Percentiles rank a stretch among this genome's conserved stretches.
Evolutionary conservation across 1,140 invertebrate species (phyloP).

Genomic region (Anastrepha obliqua): DNA sequence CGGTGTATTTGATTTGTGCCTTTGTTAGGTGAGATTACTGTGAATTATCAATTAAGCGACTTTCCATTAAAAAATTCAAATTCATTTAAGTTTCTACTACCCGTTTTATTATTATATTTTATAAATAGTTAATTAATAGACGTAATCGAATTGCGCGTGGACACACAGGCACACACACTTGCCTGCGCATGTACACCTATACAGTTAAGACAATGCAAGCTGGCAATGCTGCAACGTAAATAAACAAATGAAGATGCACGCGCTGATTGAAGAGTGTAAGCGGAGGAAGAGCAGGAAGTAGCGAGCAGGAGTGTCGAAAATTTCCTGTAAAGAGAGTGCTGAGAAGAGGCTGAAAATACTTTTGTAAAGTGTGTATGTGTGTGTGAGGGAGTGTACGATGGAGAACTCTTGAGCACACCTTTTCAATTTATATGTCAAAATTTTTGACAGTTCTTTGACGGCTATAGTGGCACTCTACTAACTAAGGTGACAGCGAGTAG

Average conservation of each 20-base stretch:
- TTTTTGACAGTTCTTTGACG: not conserved
- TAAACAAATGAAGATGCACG: slow-evolving; percentile 39
- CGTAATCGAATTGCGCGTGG: slow-evolving; percentile 26
- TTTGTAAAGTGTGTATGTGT: not conserved
- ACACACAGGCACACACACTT: not conserved
- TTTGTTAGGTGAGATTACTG: not conserved
- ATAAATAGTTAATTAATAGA: not conserved
- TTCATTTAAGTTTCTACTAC: not conserved
- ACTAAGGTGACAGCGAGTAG: not conserved
- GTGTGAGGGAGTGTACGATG: not conserved
- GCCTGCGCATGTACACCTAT: not conserved
- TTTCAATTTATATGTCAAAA: not conserved
- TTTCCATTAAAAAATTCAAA: slow-evolving; percentile 36
- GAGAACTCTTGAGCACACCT: not conserved
- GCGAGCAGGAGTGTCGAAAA: not conserved
- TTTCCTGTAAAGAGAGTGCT: not conserved
- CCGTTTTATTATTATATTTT: slow-evolving; percentile 35
- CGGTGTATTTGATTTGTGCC: not conserved
- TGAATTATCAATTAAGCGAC: slow-evolving; percentile 33
- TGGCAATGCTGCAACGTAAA: slow-evolving; percentile 42
- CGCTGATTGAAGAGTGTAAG: not conserved
- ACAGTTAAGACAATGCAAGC: not conserved
- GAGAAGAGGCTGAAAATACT: too few relatives aligned
- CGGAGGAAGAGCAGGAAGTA: not conserved
- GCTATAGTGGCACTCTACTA: slow-evolving; percentile 47